Conservation (phyloP, 1,140 invertebrate genomes). For the Globodera ellingtonae region DNA sequence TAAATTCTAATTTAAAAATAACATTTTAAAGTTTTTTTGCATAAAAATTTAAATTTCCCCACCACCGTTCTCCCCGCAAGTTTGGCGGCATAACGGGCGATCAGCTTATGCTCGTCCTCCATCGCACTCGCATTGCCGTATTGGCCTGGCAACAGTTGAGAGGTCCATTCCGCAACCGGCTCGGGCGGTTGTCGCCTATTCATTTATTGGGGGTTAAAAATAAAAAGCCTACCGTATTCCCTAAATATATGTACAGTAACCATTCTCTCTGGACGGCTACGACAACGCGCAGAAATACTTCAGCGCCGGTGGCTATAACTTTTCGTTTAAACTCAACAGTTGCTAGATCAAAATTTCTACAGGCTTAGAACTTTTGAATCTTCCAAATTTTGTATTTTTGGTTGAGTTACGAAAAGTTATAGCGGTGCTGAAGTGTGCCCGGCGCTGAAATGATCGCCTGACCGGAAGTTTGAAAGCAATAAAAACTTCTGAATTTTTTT, state of each 20-base stretch:
- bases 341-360: background rate
- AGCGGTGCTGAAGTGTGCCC: background rate
- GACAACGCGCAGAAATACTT: no score
- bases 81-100: conserved; percentile 89
- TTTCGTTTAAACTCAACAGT: background rate
- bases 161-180: conserved; percentile 66
- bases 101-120: conserved; percentile 93
- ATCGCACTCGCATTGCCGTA: conserved; percentile 64
- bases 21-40: background rate
- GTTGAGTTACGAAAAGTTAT: background rate
- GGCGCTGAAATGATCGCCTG: no score
- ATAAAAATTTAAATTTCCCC: conserved; percentile 53
- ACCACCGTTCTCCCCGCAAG: conserved; percentile 76
- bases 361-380: background rate
- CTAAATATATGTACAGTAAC: no score
- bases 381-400: background rate
- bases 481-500: no score
- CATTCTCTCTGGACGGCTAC: no score
- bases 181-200: conserved; percentile 65
- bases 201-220: background rate
- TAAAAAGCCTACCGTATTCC: no score
- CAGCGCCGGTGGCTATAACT: no score
- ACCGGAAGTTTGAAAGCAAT: no score
- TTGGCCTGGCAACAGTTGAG: conserved; percentile 65
- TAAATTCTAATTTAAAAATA: conserved; percentile 13